phyloP scores from a whole-genome alignment of 1,140 invertebrate genomes.

The Papilio helenus region DNA sequence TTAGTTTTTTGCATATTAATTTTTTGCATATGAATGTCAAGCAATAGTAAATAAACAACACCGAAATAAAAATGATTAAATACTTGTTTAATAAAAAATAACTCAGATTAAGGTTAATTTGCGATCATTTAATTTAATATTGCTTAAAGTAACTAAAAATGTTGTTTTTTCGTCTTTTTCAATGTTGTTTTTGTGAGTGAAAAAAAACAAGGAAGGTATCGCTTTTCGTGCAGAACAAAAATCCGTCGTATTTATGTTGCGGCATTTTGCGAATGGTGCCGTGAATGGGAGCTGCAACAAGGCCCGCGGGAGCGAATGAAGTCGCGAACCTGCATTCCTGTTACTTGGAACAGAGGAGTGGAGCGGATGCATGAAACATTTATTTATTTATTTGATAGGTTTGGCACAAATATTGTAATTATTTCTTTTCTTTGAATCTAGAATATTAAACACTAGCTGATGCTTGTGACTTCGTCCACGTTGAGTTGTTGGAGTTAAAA shows the following conservation, averaged over 20 bases:
- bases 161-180: background rate
- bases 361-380: background rate
- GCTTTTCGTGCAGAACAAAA: background rate
- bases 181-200: background rate
- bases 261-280: constrained; percentile 32
- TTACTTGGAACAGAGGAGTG: constrained; percentile 11
- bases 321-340: constrained; percentile 38
- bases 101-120: background rate
- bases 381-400: no score
- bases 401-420: no score
- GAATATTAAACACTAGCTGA: background rate
- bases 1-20: no score
- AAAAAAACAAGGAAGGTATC: background rate
- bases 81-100: no score
- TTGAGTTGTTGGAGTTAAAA: no score
- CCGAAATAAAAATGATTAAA: no score
- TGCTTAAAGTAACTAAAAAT: background rate
- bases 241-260: constrained; percentile 25
- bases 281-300: constrained; percentile 37
- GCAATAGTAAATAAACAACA: no score
- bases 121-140: background rate
- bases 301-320: constrained; percentile 40
- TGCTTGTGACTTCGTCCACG: no score
- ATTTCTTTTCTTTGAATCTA: background rate
- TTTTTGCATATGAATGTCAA: no score